Conservation (phyloP, 2,113 vertebrate species). For the Spilogale gracilis region DNA sequence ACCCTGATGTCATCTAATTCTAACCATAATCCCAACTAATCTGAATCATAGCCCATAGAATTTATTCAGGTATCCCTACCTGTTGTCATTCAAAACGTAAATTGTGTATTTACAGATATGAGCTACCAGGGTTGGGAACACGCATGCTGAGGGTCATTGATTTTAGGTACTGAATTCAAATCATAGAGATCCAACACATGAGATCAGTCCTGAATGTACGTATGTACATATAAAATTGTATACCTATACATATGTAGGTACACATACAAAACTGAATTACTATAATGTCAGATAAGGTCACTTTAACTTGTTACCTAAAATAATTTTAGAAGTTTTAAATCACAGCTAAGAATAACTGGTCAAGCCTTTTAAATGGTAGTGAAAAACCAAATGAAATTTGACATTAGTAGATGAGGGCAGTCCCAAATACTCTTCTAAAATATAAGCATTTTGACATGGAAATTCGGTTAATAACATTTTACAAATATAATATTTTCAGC, state of each 20-base stretch:
- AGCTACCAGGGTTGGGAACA: neutral
- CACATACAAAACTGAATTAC: neutral
- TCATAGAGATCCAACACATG: neutral
- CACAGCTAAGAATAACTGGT: neutral
- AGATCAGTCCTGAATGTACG: neutral
- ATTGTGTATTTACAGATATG: neutral
- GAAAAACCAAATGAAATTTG: conserved; percentile 3
- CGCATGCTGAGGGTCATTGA: neutral
- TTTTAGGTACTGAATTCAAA: conserved; percentile 17
- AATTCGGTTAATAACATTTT: neutral
- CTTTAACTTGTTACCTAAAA: neutral
- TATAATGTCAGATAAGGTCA: neutral
- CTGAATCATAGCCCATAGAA: neutral
- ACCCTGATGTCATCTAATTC: neutral
- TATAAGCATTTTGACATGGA: neutral
- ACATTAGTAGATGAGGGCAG: neutral
- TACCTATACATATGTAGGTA: neutral
- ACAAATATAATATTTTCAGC: neutral
- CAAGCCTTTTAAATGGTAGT: neutral
- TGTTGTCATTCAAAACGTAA: neutral
- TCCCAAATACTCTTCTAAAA: neutral
- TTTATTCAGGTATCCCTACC: neutral
- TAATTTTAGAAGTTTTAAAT: conserved; percentile 22
- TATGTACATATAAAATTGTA: neutral
- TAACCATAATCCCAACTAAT: neutral